phyloP scores from a whole-genome alignment of 2,888 invertebrate species.

The Oasisia sp. region DNA sequence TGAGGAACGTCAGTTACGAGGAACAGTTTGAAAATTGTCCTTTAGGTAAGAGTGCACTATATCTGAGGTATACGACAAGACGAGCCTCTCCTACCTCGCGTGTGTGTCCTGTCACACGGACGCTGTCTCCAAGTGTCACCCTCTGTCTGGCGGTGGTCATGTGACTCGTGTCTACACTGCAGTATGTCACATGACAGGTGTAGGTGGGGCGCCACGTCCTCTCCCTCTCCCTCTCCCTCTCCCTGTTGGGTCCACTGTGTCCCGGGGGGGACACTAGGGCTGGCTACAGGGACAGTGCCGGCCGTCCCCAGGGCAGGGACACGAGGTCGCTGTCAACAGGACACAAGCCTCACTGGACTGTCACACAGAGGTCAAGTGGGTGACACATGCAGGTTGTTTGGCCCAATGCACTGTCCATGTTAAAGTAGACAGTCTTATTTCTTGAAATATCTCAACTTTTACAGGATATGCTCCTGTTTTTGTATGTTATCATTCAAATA shows the following conservation, averaged over 20 bases:
- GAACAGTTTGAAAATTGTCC: too few species aligned
- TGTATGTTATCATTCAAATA: neutral
- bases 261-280: neutral
- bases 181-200: conserved; percentile 13
- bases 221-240: neutral
- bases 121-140: neutral
- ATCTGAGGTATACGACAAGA: neutral
- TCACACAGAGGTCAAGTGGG: neutral
- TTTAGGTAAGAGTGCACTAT: too few species aligned
- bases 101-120: neutral
- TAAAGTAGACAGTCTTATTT: neutral
- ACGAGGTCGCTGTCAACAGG: neutral
- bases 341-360: neutral
- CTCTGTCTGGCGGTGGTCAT: neutral
- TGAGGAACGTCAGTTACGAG: too few species aligned
- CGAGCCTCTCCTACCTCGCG: neutral
- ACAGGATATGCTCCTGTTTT: neutral
- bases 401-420: neutral
- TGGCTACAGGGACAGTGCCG: neutral
- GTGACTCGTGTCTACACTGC: neutral
- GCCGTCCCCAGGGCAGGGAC: neutral
- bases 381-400: neutral
- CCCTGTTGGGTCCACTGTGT: neutral
- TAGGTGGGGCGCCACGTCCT: neutral
- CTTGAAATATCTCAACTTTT: neutral